phyloP scores from a whole-genome alignment of 2,113 vertebrate species.

The Seriola quinqueradiata region DNA sequence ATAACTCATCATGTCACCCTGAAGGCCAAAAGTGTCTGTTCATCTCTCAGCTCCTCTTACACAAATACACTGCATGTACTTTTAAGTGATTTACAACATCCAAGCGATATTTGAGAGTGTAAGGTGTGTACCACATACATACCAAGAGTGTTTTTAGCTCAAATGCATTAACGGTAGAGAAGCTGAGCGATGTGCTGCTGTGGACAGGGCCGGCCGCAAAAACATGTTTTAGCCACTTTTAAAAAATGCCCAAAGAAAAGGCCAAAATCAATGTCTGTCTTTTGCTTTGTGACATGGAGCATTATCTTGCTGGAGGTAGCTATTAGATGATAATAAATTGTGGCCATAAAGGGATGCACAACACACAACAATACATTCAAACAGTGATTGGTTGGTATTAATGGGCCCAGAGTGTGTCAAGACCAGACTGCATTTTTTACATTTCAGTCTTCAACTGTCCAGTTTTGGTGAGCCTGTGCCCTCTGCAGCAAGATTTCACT shows the following conservation, averaged over 20 bases:
- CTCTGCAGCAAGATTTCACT: too few species aligned
- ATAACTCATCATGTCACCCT: conserved; percentile 71
- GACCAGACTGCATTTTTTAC: too few species aligned
- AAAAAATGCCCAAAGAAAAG: too few species aligned
- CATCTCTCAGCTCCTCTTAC: conserved; percentile 57
- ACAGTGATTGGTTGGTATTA: not conserved
- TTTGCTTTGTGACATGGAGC: not conserved
- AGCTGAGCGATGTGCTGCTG: too few species aligned
- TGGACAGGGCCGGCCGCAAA: too few species aligned
- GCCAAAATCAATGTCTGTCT: not conserved
- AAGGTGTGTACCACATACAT: conserved; percentile 40
- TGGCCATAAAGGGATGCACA: not conserved
- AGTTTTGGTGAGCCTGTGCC: too few species aligned
- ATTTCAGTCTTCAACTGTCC: too few species aligned
- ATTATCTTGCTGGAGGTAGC: not conserved
- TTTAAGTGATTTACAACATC: conserved; percentile 66
- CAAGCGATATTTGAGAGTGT: conserved; percentile 63
- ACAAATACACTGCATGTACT: conserved; percentile 48
- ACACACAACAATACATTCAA: not conserved
- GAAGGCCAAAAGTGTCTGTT: conserved; percentile 60
- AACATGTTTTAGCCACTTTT: too few species aligned
- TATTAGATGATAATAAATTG: not conserved
- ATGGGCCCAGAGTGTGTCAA: not conserved
- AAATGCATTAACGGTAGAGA: conserved; percentile 13
- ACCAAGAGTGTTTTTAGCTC: conserved; percentile 46